Evolutionary conservation across 92 coral and sea anemone species (phyloP).

Genomic region (Heliopora coerulea): DNA sequence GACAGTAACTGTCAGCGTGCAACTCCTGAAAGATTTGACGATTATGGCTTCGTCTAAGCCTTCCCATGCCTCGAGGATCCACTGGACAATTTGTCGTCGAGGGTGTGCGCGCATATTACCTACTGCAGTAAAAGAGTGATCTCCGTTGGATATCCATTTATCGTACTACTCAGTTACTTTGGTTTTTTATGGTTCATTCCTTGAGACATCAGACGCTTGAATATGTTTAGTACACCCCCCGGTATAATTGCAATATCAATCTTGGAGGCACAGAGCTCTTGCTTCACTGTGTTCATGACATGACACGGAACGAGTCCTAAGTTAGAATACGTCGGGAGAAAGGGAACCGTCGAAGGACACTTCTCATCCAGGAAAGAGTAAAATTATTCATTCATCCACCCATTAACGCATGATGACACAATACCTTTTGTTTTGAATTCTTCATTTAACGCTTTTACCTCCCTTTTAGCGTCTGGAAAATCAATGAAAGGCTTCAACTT

Average conservation of each 20-base stretch:
- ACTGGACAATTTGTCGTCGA: constrained; percentile 37
- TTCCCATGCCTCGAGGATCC: constrained; percentile 50
- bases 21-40: constrained; percentile 49
- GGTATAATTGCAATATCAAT: constrained; percentile 50
- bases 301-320: constrained; percentile 51
- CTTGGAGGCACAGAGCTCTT: constrained; percentile 41
- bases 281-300: constrained; percentile 41
- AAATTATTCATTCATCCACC: too few relatives aligned
- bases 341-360: too few relatives aligned
- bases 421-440: too few relatives aligned
- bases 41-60: constrained; percentile 43
- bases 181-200: constrained; percentile 51
- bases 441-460: too few relatives aligned
- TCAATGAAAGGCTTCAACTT: too few relatives aligned
- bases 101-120: constrained; percentile 54
- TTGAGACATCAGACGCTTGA: constrained; percentile 47
- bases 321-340: too few relatives aligned
- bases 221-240: too few relatives aligned
- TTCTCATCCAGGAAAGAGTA: too few relatives aligned
- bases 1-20: constrained; percentile 51
- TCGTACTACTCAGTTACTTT: constrained; percentile 55
- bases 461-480: too few relatives aligned
- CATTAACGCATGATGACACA: too few relatives aligned
- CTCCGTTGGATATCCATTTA: constrained; percentile 48
- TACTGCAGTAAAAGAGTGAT: constrained; percentile 43